Evolutionary conservation across 2,797 vertebrate species (phyloP).

Genomic region (Galago senegalensis): DNA sequence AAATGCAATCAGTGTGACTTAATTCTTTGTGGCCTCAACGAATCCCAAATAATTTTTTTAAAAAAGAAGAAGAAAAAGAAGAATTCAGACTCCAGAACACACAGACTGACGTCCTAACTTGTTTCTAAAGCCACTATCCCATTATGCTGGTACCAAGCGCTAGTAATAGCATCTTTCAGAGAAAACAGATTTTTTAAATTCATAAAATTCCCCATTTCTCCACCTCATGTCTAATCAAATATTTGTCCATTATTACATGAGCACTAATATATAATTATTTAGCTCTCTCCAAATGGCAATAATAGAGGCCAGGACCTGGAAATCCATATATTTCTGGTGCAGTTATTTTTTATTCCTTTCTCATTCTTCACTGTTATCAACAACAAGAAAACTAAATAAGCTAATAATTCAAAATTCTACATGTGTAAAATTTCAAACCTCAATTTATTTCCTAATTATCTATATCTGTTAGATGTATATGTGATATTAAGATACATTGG

Average conservation of each 20-base stretch:
- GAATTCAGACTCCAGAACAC: neutral
- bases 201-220: neutral
- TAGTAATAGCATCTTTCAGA: conserved; percentile 15
- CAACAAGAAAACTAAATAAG: conserved; percentile 30
- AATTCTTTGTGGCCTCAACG: too few relatives aligned
- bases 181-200: neutral
- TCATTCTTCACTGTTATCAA: conserved; percentile 39
- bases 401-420: conserved; percentile 31
- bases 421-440: conserved; percentile 43
- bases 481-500: conserved; percentile 56
- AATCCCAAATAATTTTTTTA: too few relatives aligned
- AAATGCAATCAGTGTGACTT: too few relatives aligned
- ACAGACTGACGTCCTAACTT: neutral
- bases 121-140: neutral
- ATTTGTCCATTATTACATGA: neutral
- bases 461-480: neutral
- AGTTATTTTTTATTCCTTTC: neutral
- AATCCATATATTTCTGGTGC: neutral
- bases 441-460: conserved; percentile 54
- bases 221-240: conserved; percentile 1
- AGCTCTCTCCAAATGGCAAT: neutral
- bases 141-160: neutral
- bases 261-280: neutral
- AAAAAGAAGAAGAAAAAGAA: neutral
- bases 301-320: neutral